Base-by-base conservation (phyloP, 2,888 invertebrate species). In the Anthrax anthrax region DNA sequence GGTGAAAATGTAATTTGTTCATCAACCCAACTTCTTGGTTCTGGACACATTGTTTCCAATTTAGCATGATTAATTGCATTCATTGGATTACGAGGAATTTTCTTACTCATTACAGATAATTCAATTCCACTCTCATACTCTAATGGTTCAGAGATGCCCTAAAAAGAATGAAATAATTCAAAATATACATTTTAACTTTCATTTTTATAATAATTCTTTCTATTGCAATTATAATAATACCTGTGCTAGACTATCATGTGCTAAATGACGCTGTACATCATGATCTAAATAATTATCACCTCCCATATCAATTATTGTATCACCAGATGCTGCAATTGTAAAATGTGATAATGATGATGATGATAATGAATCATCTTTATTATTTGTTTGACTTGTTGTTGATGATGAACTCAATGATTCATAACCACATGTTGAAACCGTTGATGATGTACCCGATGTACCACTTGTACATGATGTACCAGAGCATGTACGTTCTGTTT, bases 261-360 rank as follows among this genome's bases (percentile, higher is more conserved):
- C 45, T 18, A 49, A 36, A 13, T 50, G 23, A 44, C 43, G 47
- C 32, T 46, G 44, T 27, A 42, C 47, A 39, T 53, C 55, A 42
- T 32, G 9, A 32, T 56, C 70, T 27, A 42, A 46, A 39, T 52
- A 54, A 42, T 12, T 9, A 32, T 56, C 70, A 47, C 63, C 64
- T n/a, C n/a, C n/a, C 55, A 72, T 64, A 57, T 71, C 69, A 52
- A 70, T 69, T 52, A 71, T 66, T 59, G 68, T 69, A 56, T 69
- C 69, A 54, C 65, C 61, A 55, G 12, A 12, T 12, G 29, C 8
- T 23, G 23, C 23, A 23, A 23, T 23, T 23, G 23, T 23, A 23
- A 23, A 23, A 23, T 23, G 23, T 8, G 23, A 23, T 23, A 12
- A 32, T 14, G 41, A 42, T 17, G 41, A 41, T 41, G 41, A 40